phyloP scores from a whole-genome alignment of 2,797 vertebrate species.

The Thaleichthys pacificus region DNA sequence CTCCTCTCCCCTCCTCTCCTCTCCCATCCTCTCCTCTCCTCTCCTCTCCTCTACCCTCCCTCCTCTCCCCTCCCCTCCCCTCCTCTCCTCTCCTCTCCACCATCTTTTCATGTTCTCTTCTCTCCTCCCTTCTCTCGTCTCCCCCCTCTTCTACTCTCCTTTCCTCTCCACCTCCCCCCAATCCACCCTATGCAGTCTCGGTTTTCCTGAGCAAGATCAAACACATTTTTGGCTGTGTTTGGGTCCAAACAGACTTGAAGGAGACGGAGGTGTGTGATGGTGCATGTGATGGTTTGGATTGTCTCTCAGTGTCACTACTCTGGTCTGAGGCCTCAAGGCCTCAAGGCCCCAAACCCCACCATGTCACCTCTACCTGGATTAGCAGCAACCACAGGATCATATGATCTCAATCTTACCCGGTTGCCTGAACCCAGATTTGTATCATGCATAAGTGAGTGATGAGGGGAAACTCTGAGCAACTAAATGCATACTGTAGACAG shows the following conservation, averaged over 20 bases:
- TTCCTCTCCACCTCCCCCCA: no score
- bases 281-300: neutral
- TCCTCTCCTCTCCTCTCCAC: neutral
- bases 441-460: neutral
- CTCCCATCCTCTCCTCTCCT: neutral
- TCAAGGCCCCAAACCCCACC: neutral
- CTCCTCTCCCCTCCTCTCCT: neutral
- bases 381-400: no score
- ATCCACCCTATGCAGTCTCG: neutral
- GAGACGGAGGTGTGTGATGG: neutral
- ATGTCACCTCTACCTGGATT: neutral
- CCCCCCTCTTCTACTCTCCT: neutral
- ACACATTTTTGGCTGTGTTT: neutral
- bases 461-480: neutral
- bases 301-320: conserved; percentile 3
- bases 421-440: neutral
- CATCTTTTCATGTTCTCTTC: neutral
- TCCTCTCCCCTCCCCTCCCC: no score
- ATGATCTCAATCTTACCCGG: no score
- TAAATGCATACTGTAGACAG: no score
- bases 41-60: neutral
- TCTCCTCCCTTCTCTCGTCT: no score
- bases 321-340: neutral
- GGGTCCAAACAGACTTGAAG: conserved; percentile 6
- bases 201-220: neutral